Evolutionary conservation across 2,888 invertebrate genomes (phyloP), one percentile per base, ranked within the genome.

Genomic region (Thumatha senex): DNA sequence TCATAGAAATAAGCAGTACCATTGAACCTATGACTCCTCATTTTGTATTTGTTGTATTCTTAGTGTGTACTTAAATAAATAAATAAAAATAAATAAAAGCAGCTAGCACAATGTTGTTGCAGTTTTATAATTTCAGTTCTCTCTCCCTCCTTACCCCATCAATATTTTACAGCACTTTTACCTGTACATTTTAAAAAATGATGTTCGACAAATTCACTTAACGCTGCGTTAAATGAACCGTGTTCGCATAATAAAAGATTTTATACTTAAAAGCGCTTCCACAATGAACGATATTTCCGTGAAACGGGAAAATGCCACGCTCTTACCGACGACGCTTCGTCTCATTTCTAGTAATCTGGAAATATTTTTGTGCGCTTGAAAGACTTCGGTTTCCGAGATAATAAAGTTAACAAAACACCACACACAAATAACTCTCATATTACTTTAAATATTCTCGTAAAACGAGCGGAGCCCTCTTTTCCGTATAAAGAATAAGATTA

Each of bases 171-270:
- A 80, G 77, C 74, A 79, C 78, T 82, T 84, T 84, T 80, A 82
- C 82, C 82, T 82, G 78, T 86, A 84, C 85, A 82, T 85, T 87
- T 84, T 81, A 81, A 84, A 89, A 86, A 83, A 88, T 84, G 84
- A 81, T 86, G 88, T 89, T 87, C 86, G 82, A 89, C 89, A 89
- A 89, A 89, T 89, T 89, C 89, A 88, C 89, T 89, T 89, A 88
- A 88, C 86, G 86, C 84, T 76, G 82, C 82, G 87, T 86, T 89
- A 86, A 90, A 90, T 89, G 89, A 89, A 90, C 89, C 84, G 86
- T 89, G 80, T 76, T 86, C 80, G 83, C 83, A 86, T 89, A 89
- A 89, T 87, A 90, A 90, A 89, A 89, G 89, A 89, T 86, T 89
- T 87, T 88, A 83, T 84, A 86, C 83, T 85, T 76, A 80, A 84